Evolutionary conservation across 1,140 invertebrate species (phyloP).

Genomic region (Lordiphosa collinella): DNA sequence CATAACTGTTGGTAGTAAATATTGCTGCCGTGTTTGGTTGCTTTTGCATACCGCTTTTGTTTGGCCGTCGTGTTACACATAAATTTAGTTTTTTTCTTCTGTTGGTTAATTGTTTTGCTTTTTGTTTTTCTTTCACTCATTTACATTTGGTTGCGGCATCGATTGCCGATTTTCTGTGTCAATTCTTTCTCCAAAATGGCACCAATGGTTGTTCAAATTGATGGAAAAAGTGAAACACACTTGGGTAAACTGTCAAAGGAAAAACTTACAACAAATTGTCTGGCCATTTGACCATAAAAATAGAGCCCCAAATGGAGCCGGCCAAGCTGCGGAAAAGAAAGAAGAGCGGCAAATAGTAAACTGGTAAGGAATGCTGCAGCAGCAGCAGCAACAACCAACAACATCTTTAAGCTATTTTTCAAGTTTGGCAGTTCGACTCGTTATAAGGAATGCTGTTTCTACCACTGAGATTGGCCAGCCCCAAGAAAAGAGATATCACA

Average conservation of each 20-base stretch:
- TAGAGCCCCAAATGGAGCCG: constrained; percentile 1
- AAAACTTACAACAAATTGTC: constrained; percentile 28
- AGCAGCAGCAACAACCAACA: constrained; percentile 21
- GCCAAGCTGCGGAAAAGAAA: constrained; percentile 15
- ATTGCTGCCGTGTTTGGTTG: constrained; percentile 32
- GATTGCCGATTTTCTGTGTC: constrained; percentile 57
- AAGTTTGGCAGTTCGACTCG: constrained; percentile 42
- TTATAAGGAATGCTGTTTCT: constrained; percentile 54
- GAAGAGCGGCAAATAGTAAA: constrained; percentile 11
- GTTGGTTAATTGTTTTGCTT: constrained; percentile 61
- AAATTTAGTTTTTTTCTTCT: constrained; percentile 45
- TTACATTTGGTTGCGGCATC: constrained; percentile 70
- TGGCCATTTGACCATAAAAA: constrained; percentile 38
- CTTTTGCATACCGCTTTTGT: constrained; percentile 26
- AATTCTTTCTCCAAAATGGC: constrained; percentile 42
- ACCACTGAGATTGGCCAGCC: constrained; percentile 8
- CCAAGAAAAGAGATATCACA: constrained; percentile 56
- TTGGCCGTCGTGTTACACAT: constrained; percentile 58
- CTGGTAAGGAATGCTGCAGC: constrained; percentile 33
- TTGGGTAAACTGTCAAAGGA: constrained; percentile 3
- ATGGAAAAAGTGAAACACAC: constrained; percentile 33
- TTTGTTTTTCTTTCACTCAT: constrained; percentile 69
- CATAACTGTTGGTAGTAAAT: constrained; percentile 58
- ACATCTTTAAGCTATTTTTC: constrained; percentile 52
- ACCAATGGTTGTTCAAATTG: constrained; percentile 17